Evolutionary conservation across 2,113 vertebrate species (phyloP).

Genomic region (Antigone vipio): DNA sequence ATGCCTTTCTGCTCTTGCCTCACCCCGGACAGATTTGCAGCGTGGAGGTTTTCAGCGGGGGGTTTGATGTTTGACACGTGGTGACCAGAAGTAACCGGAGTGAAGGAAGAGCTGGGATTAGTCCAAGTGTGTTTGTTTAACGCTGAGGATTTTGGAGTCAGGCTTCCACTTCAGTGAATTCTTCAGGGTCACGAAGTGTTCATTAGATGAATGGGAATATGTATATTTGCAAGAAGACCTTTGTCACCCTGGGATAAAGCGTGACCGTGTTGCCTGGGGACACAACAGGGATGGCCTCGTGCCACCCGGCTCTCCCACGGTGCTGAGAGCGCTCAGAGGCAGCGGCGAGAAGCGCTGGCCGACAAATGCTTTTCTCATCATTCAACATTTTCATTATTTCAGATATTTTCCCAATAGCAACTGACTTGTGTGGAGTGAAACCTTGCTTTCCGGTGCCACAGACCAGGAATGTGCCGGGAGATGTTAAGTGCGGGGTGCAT

Average conservation of each 20-base stretch:
- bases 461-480: not conserved
- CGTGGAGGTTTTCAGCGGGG: not conserved
- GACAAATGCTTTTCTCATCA: not conserved
- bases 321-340: not conserved
- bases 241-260: not conserved
- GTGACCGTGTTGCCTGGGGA: not conserved
- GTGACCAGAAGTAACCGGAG: not conserved
- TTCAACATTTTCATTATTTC: not conserved
- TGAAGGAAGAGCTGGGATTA: not conserved
- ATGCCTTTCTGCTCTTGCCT: not conserved
- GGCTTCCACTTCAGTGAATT: not conserved
- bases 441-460: not conserved
- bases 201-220: not conserved
- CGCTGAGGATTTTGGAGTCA: not conserved
- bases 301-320: not conserved
- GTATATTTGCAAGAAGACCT: not conserved
- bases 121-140: not conserved
- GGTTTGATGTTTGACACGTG: accelerated
- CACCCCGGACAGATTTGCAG: not conserved
- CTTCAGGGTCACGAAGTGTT: not conserved
- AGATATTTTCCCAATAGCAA: not conserved
- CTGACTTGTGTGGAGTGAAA: not conserved
- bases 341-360: not conserved
- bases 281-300: not conserved
- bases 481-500: not conserved